phyloP scores from a whole-genome alignment of 2,888 invertebrate genomes.

The Lithodes maja region DNA sequence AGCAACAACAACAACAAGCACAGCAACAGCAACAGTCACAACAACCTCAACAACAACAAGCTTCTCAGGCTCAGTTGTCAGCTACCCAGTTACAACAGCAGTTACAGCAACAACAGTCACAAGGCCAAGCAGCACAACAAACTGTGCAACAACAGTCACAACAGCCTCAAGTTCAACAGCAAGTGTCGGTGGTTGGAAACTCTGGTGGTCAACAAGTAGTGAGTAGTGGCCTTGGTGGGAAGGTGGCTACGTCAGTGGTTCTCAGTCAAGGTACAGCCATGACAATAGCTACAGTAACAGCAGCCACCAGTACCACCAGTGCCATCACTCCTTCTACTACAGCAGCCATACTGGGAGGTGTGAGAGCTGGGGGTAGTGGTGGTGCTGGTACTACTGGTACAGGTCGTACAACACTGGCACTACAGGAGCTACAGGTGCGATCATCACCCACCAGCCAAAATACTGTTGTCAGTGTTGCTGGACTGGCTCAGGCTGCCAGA shows the following conservation, averaged over 20 bases:
- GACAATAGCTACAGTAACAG: constrained; percentile 70
- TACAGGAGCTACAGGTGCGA: constrained; percentile 63
- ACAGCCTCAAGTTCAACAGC: constrained; percentile 68
- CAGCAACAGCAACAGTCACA: constrained; percentile 74
- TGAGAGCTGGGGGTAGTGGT: constrained; percentile 45
- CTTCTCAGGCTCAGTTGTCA: constrained; percentile 77
- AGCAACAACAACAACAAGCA: constrained; percentile 56
- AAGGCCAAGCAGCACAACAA: constrained; percentile 52
- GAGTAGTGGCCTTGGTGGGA: constrained; percentile 52
- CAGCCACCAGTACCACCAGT: constrained; percentile 68
- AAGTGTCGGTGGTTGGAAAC: constrained; percentile 52
- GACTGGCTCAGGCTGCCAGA: constrained; percentile 65
- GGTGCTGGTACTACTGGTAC: constrained; percentile 24
- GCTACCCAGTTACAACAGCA: constrained; percentile 79
- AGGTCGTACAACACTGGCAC: constrained; percentile 57
- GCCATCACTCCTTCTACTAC: constrained; percentile 61
- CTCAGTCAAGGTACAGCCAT: constrained; percentile 58
- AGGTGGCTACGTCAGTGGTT: constrained; percentile 62
- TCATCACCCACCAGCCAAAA: constrained; percentile 55
- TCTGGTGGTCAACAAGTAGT: constrained; percentile 55
- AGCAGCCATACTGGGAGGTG: constrained; percentile 50
- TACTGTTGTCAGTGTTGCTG: constrained; percentile 68
- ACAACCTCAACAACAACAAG: constrained; percentile 74
- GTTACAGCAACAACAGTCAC: constrained; percentile 76
- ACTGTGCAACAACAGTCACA: constrained; percentile 60